phyloP scores from a whole-genome alignment of 1,140 invertebrate genomes.

The Anoplolepis gracilipes region DNA sequence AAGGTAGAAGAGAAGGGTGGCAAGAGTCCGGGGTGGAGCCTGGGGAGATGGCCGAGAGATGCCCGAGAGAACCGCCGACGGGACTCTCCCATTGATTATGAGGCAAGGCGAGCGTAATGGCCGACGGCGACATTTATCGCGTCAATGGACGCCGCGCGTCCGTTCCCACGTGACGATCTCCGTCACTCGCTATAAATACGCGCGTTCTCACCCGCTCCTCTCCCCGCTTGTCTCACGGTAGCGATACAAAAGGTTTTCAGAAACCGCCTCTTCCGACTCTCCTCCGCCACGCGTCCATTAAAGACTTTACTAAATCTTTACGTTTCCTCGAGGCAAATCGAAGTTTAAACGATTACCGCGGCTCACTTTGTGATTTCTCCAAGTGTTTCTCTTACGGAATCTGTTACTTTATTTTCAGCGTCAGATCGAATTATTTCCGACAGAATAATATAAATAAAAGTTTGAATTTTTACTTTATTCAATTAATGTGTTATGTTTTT shows the following conservation, averaged over 20 bases:
- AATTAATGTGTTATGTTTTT: not conserved
- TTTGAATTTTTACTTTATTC: not conserved
- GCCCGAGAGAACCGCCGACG: constrained; percentile 35
- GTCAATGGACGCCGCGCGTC: constrained; percentile 73
- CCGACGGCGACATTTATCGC: constrained; percentile 76
- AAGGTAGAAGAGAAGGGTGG: constrained; percentile 14
- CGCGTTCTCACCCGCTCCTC: constrained; percentile 33
- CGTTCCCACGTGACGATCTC: constrained; percentile 74
- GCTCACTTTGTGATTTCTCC: not conserved
- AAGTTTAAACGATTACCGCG: not conserved
- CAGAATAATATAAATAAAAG: not conserved
- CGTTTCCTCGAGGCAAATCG: not conserved
- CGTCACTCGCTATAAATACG: constrained; percentile 73
- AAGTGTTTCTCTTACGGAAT: not conserved
- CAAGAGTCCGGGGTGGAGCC: constrained; percentile 1
- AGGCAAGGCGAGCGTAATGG: constrained; percentile 75
- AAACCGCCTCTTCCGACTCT: constrained; percentile 46
- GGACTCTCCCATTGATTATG: constrained; percentile 74
- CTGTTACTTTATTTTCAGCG: not conserved
- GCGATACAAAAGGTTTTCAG: constrained; percentile 62
- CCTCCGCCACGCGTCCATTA: not conserved
- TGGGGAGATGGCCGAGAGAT: constrained; percentile 27
- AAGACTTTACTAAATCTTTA: constrained; percentile 12
- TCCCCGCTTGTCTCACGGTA: constrained; percentile 2
- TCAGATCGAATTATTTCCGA: not conserved